These are phyloP conservation scores for Mimumesa dahlbomi DNA, from an alignment of 2,888 invertebrate genomes.

Conservation along the genomic window DNA sequence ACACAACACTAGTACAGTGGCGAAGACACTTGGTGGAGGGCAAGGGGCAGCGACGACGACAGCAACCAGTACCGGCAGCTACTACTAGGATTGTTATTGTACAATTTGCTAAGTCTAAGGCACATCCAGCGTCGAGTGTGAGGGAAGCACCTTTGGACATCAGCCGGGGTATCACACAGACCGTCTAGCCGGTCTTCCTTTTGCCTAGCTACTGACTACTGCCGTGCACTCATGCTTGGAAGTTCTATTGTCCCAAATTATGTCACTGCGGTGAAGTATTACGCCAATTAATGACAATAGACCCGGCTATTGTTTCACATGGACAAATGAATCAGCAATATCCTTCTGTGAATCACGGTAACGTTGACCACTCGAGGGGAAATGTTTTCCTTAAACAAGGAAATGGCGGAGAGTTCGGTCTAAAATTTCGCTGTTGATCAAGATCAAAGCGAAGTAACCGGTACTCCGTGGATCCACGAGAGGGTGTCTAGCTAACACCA, in stretches of 20 bases:
- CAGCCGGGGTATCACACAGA: conserved; percentile 75
- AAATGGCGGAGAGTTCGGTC: conserved; percentile 51
- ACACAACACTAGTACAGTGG: conserved; percentile 75
- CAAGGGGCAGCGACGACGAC: conserved; percentile 64
- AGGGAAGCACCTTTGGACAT: conserved; percentile 80
- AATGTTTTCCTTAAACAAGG: too few relatives aligned
- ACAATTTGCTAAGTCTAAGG: conserved; percentile 79
- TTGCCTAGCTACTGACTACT: conserved; percentile 42
- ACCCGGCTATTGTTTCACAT: rapidly evolving
- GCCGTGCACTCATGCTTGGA: conserved; percentile 47
- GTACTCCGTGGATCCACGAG: conserved; percentile 59
- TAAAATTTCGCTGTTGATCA: conserved; percentile 77
- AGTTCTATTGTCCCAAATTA: conserved; percentile 75
- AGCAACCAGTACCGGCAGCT: conserved; percentile 56
- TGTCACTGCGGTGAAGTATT: neutral
- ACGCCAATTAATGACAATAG: neutral
- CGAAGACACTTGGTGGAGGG: conserved; percentile 57
- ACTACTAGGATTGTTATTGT: conserved; percentile 80
- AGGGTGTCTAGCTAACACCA: conserved; percentile 63
- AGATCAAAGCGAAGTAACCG: conserved; percentile 76
- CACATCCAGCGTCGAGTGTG: conserved; percentile 71
- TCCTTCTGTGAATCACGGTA: too few relatives aligned
- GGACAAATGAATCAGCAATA: rapidly evolving
- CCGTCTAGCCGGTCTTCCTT: conserved; percentile 62
- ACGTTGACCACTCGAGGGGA: too few relatives aligned